phyloP scores from a whole-genome alignment of 2,888 invertebrate species.

The Tholera decimalis region DNA sequence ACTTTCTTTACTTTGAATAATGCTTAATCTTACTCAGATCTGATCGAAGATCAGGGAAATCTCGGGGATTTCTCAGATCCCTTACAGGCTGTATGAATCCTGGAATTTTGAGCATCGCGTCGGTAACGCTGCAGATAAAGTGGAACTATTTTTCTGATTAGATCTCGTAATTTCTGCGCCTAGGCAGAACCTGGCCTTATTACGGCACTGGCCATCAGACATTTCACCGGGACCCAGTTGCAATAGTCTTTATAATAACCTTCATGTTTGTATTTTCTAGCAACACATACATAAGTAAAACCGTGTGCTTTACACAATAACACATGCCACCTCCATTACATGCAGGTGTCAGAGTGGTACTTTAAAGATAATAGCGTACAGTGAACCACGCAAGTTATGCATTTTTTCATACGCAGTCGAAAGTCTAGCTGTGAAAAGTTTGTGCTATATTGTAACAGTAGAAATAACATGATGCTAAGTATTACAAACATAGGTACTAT shows the following conservation, averaged over 20 bases:
- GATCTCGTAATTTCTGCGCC: too few species aligned
- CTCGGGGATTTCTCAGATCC: too few species aligned
- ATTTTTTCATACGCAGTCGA: constrained; percentile 38
- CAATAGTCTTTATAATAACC: background rate
- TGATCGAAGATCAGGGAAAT: too few species aligned
- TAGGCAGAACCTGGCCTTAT: too few species aligned
- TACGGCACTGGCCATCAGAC: too few species aligned
- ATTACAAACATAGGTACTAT: constrained; percentile 5
- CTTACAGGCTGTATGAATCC: too few species aligned
- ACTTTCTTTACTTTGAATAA: too few species aligned
- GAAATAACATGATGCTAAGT: constrained; percentile 23
- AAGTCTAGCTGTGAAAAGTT: constrained; percentile 39
- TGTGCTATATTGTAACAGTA: constrained; percentile 20
- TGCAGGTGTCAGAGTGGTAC: constrained; percentile 65
- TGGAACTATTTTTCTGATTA: too few species aligned
- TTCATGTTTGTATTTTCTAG: constrained; percentile 41
- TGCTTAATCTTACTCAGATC: too few species aligned
- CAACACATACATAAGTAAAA: constrained; percentile 60
- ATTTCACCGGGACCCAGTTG: too few species aligned
- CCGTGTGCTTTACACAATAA: constrained; percentile 69
- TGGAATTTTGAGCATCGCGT: too few species aligned
- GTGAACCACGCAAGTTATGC: constrained; percentile 35
- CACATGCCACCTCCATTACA: constrained; percentile 70
- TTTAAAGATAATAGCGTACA: constrained; percentile 55
- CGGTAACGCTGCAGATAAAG: too few species aligned